Evolutionary conservation across 2,113 vertebrate species (phyloP).

Genomic region (Gymnocephalus cernua): DNA sequence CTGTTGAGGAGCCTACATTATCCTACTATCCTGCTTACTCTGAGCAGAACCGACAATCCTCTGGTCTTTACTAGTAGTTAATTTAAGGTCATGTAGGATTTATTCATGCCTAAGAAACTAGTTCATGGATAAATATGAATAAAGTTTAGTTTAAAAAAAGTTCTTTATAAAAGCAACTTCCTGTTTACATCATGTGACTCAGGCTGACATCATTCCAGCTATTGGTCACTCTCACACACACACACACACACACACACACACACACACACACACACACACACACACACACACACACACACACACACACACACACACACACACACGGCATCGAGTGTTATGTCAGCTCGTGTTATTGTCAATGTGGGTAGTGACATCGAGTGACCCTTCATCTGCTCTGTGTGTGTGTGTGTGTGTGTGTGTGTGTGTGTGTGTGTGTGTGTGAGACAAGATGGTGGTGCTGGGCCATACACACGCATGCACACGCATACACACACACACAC

Average conservation of each 20-base stretch:
- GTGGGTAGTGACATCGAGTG: constrained; percentile 53
- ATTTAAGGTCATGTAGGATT: background rate
- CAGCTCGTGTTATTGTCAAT: constrained; percentile 61
- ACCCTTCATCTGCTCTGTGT: constrained; percentile 39
- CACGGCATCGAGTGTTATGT: constrained; percentile 61
- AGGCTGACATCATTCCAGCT: constrained; percentile 33
- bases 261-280: constrained; percentile 21
- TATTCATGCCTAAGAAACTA: background rate
- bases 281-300: background rate
- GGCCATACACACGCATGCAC: constrained; percentile 9
- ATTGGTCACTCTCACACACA: background rate
- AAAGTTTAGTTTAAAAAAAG: background rate
- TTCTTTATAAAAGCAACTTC: constrained; percentile 1
- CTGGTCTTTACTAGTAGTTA: background rate
- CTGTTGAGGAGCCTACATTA: background rate
- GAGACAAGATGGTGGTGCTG: constrained; percentile 44
- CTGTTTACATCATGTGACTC: constrained; percentile 56
- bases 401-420: constrained; percentile 30
- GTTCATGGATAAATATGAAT: background rate
- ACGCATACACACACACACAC: constrained; percentile 14
- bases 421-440: constrained; percentile 36
- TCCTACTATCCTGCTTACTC: background rate
- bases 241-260: background rate
- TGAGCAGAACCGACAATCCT: background rate
- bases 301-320: constrained; percentile 12